phyloP scores from a whole-genome alignment of 2,888 invertebrate species.

The Agrotis exclamationis region DNA sequence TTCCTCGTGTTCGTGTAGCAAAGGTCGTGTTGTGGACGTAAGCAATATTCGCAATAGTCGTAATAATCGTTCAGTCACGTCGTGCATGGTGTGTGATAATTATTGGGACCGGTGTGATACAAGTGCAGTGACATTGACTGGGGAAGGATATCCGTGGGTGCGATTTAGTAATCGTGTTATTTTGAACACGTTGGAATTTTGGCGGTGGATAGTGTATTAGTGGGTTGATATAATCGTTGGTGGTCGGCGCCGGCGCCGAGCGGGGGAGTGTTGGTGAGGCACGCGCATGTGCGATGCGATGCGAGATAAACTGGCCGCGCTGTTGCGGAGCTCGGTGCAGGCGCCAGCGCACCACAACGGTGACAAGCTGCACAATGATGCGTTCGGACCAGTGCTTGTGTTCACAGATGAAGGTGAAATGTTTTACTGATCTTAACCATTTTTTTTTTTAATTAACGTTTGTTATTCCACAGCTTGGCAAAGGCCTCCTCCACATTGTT shows the following conservation, averaged over 20 bases:
- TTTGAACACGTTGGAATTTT: slow-evolving; percentile 67
- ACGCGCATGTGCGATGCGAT: slow-evolving; percentile 87
- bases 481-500: no score
- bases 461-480: no score
- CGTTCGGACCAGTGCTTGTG: slow-evolving; percentile 80
- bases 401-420: slow-evolving; percentile 83
- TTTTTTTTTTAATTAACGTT: no score
- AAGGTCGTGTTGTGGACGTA: slow-evolving; percentile 66
- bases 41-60: slow-evolving; percentile 60
- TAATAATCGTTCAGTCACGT: slow-evolving; percentile 58
- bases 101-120: slow-evolving; percentile 22
- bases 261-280: slow-evolving; percentile 55
- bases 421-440: not conserved
- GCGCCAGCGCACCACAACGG: slow-evolving; percentile 76
- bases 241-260: slow-evolving; percentile 79
- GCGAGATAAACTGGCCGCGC: slow-evolving; percentile 86
- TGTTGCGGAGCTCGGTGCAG: slow-evolving; percentile 82
- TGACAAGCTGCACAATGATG: slow-evolving; percentile 83
- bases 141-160: slow-evolving; percentile 67
- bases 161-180: slow-evolving; percentile 69
- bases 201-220: slow-evolving; percentile 59
- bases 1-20: slow-evolving; percentile 56
- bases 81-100: slow-evolving; percentile 47
- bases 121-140: slow-evolving; percentile 70
- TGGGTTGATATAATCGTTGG: slow-evolving; percentile 71